Base-by-base conservation (phyloP, 2,888 invertebrate species). In the Ichneumoninae sp. region DNA sequence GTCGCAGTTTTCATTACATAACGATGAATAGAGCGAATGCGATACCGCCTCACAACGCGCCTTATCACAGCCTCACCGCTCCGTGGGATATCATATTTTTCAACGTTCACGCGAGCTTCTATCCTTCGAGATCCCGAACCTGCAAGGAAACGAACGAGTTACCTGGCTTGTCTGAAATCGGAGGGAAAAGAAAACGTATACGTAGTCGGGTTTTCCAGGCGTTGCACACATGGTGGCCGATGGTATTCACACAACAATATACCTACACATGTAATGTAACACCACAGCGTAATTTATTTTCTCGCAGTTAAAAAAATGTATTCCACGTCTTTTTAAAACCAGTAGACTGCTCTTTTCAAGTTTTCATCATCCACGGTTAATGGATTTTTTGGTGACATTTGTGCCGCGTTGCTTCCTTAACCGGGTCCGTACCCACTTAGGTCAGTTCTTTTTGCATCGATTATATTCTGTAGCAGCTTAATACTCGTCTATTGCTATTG, bases 31-130 rank as follows among this genome's bases (percentile, higher is more conserved):
- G 47, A 54, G 33, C 76, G 76, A 77, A 71, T 71, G 81, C 65
- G 76, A 82, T 82, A 82, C 71, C 71, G 57, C 66, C 60, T 52
- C 71, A 40, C 26, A 72, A 70, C 75, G 65, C 66, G 76, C 71
- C 70, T 82, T 82, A 82, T 82, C 81, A 57, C 70, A 71, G 33
- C n/a, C 54, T 54, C 75, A 26, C 7, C 57, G 40, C 44, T 57
- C 40, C 71, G 47, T 30, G 33, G 70, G 66, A 82, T 82, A 76
- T 82, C 65, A 76, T 71, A 82, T 76, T 71, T 82, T 71, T 71
- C 70, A 44, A 71, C 76, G 50, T 62, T 65, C 81, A 80, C 66
- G 72, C 72, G 72, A 71, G 65, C 71, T 71, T 30, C 36, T 57
- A 4, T 40, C 47, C 66, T 54, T 71, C 71, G 70, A 69, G 80